Percentiles rank a stretch among this genome's conserved stretches.
phyloP scores from a whole-genome alignment of 64 coral and sea anemone genomes.

The Porites australiensis region DNA sequence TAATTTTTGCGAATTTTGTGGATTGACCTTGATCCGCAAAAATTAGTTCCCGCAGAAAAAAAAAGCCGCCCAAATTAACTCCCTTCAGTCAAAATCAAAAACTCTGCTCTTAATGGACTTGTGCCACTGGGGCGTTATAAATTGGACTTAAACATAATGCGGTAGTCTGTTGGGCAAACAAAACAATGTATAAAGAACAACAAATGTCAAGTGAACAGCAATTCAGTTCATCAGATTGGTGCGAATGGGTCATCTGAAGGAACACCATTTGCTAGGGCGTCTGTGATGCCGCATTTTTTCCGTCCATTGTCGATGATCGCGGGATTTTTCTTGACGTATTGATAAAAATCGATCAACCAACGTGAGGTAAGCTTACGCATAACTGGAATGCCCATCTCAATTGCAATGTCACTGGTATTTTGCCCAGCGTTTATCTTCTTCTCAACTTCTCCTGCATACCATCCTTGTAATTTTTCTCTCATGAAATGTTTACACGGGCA shows the following conservation, averaged over 20 bases:
- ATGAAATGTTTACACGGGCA: no score
- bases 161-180: constrained; percentile 34
- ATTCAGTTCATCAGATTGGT: constrained; percentile 12
- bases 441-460: constrained; percentile 15
- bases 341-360: background rate
- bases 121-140: constrained; percentile 46
- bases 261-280: no score
- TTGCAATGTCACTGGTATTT: constrained; percentile 42
- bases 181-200: constrained; percentile 42
- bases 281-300: no score
- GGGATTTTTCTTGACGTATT: no score
- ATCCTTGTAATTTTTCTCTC: constrained; percentile 8
- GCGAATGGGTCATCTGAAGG: constrained; percentile 7
- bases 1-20: no score
- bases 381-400: background rate
- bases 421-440: constrained; percentile 45
- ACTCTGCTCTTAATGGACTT: background rate
- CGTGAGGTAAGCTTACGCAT: background rate
- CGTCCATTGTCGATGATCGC: no score
- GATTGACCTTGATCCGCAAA: no score
- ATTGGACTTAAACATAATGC: constrained; percentile 50
- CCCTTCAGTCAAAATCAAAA: no score
- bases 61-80: no score
- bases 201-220: constrained; percentile 6
- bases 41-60: no score